These are phyloP conservation scores for Enteromius unitaeniatus DNA, from an alignment of 2,797 vertebrate species.

Conservation along the genomic window DNA sequence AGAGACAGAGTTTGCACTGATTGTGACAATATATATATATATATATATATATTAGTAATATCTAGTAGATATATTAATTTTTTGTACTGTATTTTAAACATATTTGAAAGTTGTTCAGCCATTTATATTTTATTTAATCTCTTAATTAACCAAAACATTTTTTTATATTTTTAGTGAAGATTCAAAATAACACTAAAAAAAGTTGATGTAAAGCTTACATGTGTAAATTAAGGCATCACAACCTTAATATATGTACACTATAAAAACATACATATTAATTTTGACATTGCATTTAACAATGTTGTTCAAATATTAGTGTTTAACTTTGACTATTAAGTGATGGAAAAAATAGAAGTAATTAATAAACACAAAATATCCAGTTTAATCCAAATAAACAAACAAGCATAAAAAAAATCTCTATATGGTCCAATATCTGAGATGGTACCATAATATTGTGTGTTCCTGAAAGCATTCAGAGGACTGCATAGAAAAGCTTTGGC, in stretches of 20 bases:
- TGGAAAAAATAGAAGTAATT: neutral
- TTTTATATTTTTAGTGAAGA: neutral
- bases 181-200: neutral
- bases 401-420: neutral
- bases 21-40: too few relatives aligned
- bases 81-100: too few relatives aligned
- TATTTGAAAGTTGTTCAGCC: neutral
- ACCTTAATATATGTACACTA: neutral
- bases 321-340: neutral
- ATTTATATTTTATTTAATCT: neutral
- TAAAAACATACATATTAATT: neutral
- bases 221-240: neutral
- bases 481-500: neutral
- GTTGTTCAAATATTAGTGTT: neutral
- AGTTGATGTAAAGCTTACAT: neutral
- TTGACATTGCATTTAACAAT: neutral
- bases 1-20: too few relatives aligned
- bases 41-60: too few relatives aligned
- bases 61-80: too few relatives aligned
- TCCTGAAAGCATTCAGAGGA: neutral
- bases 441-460: neutral
- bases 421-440: neutral
- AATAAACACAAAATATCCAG: neutral
- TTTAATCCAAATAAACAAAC: neutral
- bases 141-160: neutral